Evolutionary conservation across 2,797 vertebrate genomes (phyloP).

Genomic region (Poecilia wingei): DNA sequence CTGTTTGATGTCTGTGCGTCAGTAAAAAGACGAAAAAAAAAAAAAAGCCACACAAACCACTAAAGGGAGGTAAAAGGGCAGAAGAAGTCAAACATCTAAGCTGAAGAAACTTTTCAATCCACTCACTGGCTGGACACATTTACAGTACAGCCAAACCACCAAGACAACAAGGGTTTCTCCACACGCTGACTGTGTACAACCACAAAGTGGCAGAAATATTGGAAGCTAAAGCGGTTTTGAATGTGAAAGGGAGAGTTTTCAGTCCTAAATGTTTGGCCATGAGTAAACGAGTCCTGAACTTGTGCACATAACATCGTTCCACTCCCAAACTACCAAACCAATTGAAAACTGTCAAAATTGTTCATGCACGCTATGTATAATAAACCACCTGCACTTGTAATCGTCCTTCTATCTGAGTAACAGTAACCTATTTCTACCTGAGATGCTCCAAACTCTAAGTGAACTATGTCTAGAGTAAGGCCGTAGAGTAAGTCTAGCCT

Average conservation of each 20-base stretch:
- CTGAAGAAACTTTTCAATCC: constrained; percentile 58
- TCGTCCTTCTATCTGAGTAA: constrained; percentile 22
- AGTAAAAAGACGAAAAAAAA: constrained; percentile 61
- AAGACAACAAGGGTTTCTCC: constrained; percentile 48
- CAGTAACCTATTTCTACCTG: constrained; percentile 37
- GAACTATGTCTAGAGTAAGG: constrained; percentile 72
- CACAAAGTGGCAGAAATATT: constrained; percentile 55
- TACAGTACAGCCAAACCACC: constrained; percentile 53
- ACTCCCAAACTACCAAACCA: constrained; percentile 28
- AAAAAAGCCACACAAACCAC: constrained; percentile 61
- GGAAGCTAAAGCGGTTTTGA: constrained; percentile 32
- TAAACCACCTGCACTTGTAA: constrained; percentile 11
- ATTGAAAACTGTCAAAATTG: constrained; percentile 57
- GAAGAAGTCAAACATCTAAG: constrained; percentile 66
- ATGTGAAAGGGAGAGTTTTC: constrained; percentile 37
- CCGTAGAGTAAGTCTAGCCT: constrained; percentile 80
- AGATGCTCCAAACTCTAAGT: constrained; percentile 72
- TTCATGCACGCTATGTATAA: constrained; percentile 28
- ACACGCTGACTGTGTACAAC: constrained; percentile 53
- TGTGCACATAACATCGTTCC: constrained; percentile 20
- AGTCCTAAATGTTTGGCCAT: constrained; percentile 32
- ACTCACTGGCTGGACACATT: constrained; percentile 60
- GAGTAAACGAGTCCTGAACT: constrained; percentile 14
- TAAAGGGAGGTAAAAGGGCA: constrained; percentile 61
- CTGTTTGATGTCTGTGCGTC: constrained; percentile 71